phyloP scores from a whole-genome alignment of 2,113 vertebrate genomes.

The Cavia porcellus region DNA sequence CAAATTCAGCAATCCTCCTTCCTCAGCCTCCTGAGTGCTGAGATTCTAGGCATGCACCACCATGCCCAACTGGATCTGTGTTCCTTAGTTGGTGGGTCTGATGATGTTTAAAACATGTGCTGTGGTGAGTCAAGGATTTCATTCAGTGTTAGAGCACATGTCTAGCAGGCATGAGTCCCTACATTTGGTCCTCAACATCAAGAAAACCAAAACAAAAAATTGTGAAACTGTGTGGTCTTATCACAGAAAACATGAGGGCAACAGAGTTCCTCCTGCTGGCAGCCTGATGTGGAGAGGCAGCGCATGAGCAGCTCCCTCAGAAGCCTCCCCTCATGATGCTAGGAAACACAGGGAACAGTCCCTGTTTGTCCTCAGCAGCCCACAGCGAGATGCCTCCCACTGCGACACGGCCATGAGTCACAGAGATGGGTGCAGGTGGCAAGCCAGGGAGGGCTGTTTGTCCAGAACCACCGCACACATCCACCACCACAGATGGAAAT shows the following conservation, averaged over 20 bases:
- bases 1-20: neutral
- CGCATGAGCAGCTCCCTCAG: neutral
- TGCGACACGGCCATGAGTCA: conserved; percentile 70
- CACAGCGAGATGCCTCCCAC: conserved; percentile 65
- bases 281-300: neutral
- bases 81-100: conserved; percentile 23
- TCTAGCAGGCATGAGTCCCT: neutral
- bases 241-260: conserved; percentile 24
- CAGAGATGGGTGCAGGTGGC: conserved; percentile 32
- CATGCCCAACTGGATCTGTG: neutral
- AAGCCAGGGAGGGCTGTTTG: neutral
- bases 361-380: conserved; percentile 61
- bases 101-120: neutral
- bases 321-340: neutral
- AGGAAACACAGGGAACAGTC: conserved; percentile 48
- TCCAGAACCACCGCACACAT: conserved; percentile 22
- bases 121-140: neutral
- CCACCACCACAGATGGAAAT: neutral
- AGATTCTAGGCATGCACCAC: neutral
- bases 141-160: neutral
- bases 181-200: neutral
- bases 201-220: neutral
- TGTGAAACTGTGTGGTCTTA: neutral
- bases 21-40: neutral
- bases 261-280: neutral